A percentile compares a stretch with the other conserved stretches of the same genome.
These are phyloP conservation scores for Rostratula benghalensis DNA, from an alignment of 2,113 vertebrate species.

Conservation along the genomic window DNA sequence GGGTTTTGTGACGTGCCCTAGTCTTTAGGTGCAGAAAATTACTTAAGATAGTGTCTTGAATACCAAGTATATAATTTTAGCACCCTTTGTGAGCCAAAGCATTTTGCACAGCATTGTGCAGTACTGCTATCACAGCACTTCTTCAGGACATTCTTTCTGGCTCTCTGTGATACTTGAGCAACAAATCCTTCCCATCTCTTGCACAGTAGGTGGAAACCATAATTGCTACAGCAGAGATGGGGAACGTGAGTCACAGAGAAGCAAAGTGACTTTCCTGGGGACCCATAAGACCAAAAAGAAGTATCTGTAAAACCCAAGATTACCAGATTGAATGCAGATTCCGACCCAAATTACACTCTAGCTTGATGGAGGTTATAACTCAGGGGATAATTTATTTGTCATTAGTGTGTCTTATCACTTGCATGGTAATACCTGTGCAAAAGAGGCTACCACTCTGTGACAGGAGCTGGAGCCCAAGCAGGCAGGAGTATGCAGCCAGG, in stretches of 20 bases:
- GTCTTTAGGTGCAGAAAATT: not conserved
- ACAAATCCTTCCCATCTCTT: slow-evolving; percentile 4
- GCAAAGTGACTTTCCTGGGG: not conserved
- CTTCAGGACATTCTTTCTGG: not conserved
- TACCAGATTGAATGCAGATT: not conserved
- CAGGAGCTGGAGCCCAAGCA: not conserved
- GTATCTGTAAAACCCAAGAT: not conserved
- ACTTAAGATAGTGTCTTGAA: not conserved
- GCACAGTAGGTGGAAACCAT: slow-evolving; percentile 14
- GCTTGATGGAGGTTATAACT: not conserved
- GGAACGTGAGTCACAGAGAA: not conserved
- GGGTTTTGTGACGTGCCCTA: not conserved
- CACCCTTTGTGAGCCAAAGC: not conserved
- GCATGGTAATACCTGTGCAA: not conserved
- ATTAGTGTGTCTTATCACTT: not conserved
- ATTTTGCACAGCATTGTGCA: fast-evolving
- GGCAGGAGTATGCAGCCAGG: fast-evolving
- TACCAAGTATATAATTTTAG: not conserved
- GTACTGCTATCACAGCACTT: fast-evolving
- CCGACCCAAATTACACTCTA: not conserved
- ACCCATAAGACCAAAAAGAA: not conserved
- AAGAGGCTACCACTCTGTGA: not conserved
- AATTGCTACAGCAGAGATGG: slow-evolving; percentile 7
- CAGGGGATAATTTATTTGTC: not conserved
- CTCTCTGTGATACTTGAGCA: not conserved